Percentiles rank a stretch among this genome's conserved stretches.
These are phyloP conservation scores for Murina feae DNA, from an alignment of 2,113 vertebrate genomes.

Conservation along the genomic window DNA sequence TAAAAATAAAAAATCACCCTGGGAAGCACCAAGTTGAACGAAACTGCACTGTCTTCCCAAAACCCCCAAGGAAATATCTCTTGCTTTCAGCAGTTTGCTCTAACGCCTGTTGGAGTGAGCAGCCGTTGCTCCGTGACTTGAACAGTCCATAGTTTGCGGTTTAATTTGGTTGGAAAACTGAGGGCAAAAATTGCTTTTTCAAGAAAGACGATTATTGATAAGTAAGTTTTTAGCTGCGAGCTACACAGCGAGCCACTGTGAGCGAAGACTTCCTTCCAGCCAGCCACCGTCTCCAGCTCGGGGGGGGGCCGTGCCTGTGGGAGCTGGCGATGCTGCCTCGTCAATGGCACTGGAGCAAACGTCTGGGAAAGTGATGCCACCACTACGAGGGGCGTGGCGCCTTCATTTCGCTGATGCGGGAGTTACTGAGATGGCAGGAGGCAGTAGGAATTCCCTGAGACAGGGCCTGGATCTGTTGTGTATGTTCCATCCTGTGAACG, in stretches of 20 bases:
- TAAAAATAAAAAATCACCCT: background rate
- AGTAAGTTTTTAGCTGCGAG: background rate
- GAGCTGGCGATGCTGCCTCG: background rate
- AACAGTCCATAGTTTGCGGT: background rate
- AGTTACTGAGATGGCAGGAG: background rate
- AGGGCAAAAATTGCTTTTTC: conserved; percentile 24
- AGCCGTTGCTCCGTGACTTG: background rate
- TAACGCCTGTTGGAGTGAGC: background rate
- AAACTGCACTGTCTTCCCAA: background rate
- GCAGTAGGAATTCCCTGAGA: background rate
- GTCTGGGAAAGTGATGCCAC: background rate
- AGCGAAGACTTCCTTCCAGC: background rate
- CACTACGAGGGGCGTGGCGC: accelerated
- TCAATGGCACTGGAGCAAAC: background rate
- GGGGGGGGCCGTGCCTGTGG: background rate
- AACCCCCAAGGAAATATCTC: background rate
- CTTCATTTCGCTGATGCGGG: background rate
- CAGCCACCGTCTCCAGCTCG: background rate
- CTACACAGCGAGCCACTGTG: background rate
- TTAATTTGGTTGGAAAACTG: conserved; percentile 39
- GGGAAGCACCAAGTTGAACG: conserved; percentile 16
- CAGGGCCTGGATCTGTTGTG: background rate
- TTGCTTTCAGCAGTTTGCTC: background rate
- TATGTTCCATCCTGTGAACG: background rate
- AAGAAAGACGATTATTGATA: conserved; percentile 27